Conservation (phyloP, 2,797 vertebrate species). For the Chiloscyllium punctatum region DNA sequence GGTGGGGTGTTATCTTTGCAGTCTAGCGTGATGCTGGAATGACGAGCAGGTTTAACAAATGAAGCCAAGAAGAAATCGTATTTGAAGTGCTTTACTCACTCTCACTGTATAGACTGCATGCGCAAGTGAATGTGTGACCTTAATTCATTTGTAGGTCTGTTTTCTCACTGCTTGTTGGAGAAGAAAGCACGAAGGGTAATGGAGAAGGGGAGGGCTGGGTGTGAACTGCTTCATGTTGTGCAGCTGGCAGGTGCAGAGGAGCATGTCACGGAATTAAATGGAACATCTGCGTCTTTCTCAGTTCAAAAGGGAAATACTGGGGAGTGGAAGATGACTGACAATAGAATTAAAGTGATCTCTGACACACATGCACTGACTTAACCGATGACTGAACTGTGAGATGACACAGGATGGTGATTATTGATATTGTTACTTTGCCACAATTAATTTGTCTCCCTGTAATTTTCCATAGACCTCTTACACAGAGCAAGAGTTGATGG, state of each 20-base stretch:
- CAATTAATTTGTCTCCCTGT: background rate
- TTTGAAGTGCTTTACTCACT: background rate
- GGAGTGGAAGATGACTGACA: background rate
- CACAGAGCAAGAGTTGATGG: background rate
- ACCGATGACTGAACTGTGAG: background rate
- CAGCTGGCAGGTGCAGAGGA: background rate
- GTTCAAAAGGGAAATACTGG: too few relatives aligned
- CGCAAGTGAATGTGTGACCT: background rate
- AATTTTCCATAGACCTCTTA: background rate
- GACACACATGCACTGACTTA: background rate
- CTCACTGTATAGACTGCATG: background rate
- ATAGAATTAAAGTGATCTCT: background rate
- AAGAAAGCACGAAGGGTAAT: background rate
- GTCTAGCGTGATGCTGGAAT: too few relatives aligned
- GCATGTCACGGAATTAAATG: background rate
- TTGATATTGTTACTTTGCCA: background rate
- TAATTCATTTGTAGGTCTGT: background rate
- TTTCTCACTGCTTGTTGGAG: background rate
- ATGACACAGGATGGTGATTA: background rate
- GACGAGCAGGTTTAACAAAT: too few relatives aligned
- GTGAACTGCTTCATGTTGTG: background rate
- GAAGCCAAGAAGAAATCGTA: too few relatives aligned
- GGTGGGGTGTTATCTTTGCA: too few relatives aligned
- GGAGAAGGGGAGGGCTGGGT: background rate
- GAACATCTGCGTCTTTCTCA: background rate